Base-by-base conservation (phyloP, 2,113 vertebrate species). In the Macrotis lagotis region DNA sequence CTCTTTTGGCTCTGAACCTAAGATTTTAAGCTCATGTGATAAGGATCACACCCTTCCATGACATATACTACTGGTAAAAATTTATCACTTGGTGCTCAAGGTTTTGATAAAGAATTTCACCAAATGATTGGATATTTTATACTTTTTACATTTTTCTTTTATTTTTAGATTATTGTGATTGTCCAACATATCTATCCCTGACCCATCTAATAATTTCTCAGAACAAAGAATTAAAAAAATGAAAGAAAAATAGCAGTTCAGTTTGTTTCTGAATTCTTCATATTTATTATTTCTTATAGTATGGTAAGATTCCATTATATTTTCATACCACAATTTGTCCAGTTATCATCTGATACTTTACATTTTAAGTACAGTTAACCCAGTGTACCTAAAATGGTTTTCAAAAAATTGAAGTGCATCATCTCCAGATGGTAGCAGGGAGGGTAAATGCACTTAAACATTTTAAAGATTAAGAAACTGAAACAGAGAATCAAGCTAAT, bases 401-500 rank as follows among this genome's bases (percentile, higher is more conserved):
- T 83, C 66, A 83, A 44, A 83, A 19, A 24, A 74, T 44, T 44
- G 16, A 44, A 83, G 44, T 83, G 14, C 22, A 44, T 83, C 19
- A 83, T 24, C n/a, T 7, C 66, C 66, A 83, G 28, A 74, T 83
- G 66, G 5, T 19, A n/a, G n/a, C n/a, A 24, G 12, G 12, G 31
- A n/a, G 31, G 55, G 31, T 66, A 83, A 19, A 5, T 83, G 19
- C 19, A 83, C 66, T 83, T 83, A 83, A 83, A 5, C n/a, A 24
- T 44, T 83, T 83, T 83, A 83, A 83, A 83, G 66, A 83, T 83
- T 83, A 83, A 83, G 66, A 83, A 83, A 83, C 53, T 95, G 59
- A 97, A 97, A 93, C 51, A 93, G 66, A 53, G 52, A 44, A 89
- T 50, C 48, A 37, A 95, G 50, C 91, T 51, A 50, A 91, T 47